Percentiles rank a stretch among this genome's conserved stretches.
phyloP scores from a whole-genome alignment of 64 coral and sea anemone genomes.

The Pocillopora verrucosa region DNA sequence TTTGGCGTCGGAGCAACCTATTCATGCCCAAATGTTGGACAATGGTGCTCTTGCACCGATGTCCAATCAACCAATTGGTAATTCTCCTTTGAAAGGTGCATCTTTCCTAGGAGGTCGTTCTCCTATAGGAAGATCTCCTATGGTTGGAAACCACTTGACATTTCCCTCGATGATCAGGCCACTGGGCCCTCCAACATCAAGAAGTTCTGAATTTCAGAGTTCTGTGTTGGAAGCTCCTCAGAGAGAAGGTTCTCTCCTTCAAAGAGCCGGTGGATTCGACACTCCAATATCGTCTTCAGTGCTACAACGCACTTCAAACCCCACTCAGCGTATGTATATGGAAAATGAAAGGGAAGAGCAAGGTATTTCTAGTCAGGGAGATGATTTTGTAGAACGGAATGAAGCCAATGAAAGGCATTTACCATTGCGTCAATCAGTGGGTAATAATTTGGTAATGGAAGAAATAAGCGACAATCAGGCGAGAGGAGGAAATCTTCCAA shows the following conservation, averaged over 20 bases:
- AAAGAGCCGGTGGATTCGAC: slow-evolving; percentile 33
- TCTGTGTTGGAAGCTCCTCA: not conserved
- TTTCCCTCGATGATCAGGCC: not conserved
- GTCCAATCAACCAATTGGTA: not conserved
- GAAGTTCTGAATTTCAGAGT: not conserved
- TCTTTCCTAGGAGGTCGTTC: not conserved
- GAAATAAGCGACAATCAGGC: slow-evolving; percentile 51
- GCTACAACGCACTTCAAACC: not conserved
- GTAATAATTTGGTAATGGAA: slow-evolving; percentile 47
- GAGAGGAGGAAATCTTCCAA: slow-evolving; percentile 35
- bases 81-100: not conserved
- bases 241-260: slow-evolving; percentile 7
- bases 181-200: slow-evolving; percentile 2
- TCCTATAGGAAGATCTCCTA: not conserved
- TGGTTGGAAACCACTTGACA: not conserved
- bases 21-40: slow-evolving; percentile 37
- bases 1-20: slow-evolving; percentile 15
- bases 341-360: not conserved
- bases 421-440: not conserved
- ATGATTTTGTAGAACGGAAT: not conserved
- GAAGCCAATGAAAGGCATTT: not conserved
- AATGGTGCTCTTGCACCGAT: slow-evolving; percentile 34
- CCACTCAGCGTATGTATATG: slow-evolving; percentile 10
- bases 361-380: not conserved
- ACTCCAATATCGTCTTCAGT: not conserved